phyloP scores from a whole-genome alignment of 53 echinoderm and acorn worm species.

The Hippasteria phrygiana region DNA sequence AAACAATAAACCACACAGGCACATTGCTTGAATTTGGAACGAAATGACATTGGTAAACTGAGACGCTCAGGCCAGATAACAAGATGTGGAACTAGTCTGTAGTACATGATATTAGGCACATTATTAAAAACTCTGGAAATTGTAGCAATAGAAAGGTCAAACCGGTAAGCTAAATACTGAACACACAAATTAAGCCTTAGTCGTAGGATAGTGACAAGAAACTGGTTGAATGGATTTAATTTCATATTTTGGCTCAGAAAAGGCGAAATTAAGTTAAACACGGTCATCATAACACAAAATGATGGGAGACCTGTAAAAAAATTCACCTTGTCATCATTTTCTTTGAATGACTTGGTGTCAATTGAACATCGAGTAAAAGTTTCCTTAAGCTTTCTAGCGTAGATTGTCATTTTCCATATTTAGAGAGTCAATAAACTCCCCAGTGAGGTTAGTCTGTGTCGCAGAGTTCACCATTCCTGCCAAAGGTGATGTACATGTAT shows the following conservation, averaged over 20 bases:
- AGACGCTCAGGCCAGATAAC: background rate
- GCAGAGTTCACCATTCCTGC: too few relatives aligned
- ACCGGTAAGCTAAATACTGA: too few relatives aligned
- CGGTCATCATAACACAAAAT: background rate
- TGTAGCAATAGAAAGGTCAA: too few relatives aligned
- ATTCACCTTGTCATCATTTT: background rate
- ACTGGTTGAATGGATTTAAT: too few relatives aligned
- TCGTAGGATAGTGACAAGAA: too few relatives aligned
- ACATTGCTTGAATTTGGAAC: background rate
- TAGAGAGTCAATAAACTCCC: too few relatives aligned
- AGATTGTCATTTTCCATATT: background rate
- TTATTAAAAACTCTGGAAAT: too few relatives aligned
- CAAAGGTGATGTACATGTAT: too few relatives aligned
- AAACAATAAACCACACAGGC: slow-evolving; percentile 57
- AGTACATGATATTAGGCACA: background rate
- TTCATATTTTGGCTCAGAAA: background rate
- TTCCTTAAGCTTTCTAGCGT: background rate
- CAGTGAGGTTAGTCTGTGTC: too few relatives aligned
- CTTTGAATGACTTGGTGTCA: background rate
- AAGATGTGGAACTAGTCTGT: background rate
- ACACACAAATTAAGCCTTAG: too few relatives aligned
- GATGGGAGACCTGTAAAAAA: background rate
- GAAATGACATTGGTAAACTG: background rate
- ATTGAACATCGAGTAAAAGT: background rate
- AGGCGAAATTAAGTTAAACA: background rate